Base-by-base conservation (phyloP, 2,113 vertebrate genomes). In the Cochlearius cochlearius region DNA sequence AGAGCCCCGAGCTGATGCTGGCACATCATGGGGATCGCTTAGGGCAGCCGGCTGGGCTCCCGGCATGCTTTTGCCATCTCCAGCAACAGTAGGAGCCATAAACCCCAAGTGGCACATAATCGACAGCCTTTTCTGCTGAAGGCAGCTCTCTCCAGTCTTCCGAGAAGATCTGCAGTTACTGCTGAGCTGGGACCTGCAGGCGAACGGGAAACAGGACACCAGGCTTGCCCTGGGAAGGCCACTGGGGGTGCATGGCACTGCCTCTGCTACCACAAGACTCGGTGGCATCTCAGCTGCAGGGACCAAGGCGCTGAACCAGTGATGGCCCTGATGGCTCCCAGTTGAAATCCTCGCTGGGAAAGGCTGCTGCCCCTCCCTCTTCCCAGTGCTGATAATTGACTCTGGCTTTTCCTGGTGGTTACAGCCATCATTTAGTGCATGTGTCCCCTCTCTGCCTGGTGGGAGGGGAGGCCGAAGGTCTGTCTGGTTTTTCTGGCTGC, bases 401-500 rank as follows among this genome's bases (percentile, higher is more conserved):
- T 60, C 18, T 27, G 49, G 10, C 39, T 47, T 38, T 34, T 2
- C 39, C 47, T 45, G 21, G 27, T 15, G 49, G 7, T 34, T 55
- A 27, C 34, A 38, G 39, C 13, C 26, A 15, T 23, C 43, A 30
- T 19, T 50, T 50, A 43, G 25, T 16, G 22, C 27, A 32, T 0
- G 8, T 12, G 15, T 20, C 39, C 22, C 38, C n/a, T 1, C 9
- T 19, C 49, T 59, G 26, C 36, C 27, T 67, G 45, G 26, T 49
- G 6, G 10, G 30, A 36, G 23, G 2, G 2, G 12, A 9, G 2
- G 2, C 7, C 0, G 0, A 64, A 72, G 32, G 16, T 25, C 41
- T 58, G 36, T 10, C 11, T 64, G 20, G 0, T 49, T 81, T 34
- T 58, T 22, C 32, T 29, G 58, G 12, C 23, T 49, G 20, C n/a